Conservation (phyloP, 2,888 invertebrate genomes). For the Hirtodrosophila cameraria region DNA sequence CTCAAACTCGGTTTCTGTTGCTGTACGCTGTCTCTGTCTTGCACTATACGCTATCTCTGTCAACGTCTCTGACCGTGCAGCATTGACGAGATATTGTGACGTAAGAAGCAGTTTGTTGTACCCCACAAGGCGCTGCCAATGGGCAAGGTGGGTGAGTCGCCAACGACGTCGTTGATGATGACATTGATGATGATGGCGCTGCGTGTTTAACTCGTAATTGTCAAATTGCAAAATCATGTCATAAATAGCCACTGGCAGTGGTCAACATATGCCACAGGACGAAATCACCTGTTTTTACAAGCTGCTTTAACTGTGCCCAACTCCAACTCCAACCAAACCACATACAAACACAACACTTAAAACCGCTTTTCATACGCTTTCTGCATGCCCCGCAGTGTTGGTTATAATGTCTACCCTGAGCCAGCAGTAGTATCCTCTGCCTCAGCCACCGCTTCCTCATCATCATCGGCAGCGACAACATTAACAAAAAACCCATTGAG, state of each 20-base stretch:
- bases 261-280: constrained; percentile 30
- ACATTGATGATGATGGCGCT: constrained; percentile 2
- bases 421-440: constrained; percentile 39
- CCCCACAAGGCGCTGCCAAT: constrained; percentile 55
- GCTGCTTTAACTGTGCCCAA: background rate
- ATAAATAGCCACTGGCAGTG: constrained; percentile 61
- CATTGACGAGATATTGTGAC: constrained; percentile 25
- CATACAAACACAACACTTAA: background rate
- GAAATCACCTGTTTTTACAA: constrained; percentile 46
- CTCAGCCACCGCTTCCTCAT: constrained; percentile 30
- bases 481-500: constrained; percentile 55
- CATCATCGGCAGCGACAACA: constrained; percentile 21
- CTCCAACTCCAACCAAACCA: background rate
- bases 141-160: constrained; percentile 41
- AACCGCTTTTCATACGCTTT: constrained; percentile 29
- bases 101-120: constrained; percentile 70
- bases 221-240: constrained; percentile 78
- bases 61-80: constrained; percentile 19
- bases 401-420: constrained; percentile 67
- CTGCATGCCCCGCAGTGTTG: constrained; percentile 65
- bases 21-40: background rate
- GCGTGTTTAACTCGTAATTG: constrained; percentile 61
- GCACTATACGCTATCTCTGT: constrained; percentile 1
- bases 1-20: constrained; percentile 36
- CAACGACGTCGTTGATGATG: constrained; percentile 1